phyloP scores from a whole-genome alignment of 2,888 invertebrate species.

The Amiota communis region DNA sequence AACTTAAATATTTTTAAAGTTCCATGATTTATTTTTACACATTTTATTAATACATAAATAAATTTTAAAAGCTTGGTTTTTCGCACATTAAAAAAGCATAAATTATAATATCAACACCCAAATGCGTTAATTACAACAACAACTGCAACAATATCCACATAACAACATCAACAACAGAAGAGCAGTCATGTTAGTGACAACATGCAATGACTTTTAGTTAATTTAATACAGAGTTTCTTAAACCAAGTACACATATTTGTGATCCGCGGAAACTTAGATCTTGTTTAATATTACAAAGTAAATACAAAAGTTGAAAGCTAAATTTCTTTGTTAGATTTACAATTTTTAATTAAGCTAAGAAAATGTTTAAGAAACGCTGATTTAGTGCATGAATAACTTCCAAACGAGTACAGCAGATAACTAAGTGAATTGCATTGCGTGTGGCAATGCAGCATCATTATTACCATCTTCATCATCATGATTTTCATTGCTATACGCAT shows the following conservation, averaged over 20 bases:
- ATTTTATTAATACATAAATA: constrained; percentile 67
- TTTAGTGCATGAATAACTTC: background rate
- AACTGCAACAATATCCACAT: background rate
- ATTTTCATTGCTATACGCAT: background rate
- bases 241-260: no score
- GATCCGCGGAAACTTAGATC: no score
- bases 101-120: constrained; percentile 67
- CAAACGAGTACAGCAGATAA: no score
- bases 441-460: constrained; percentile 1
- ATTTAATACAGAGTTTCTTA: no score
- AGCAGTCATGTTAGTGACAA: constrained; percentile 39
- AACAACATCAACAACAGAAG: constrained; percentile 5
- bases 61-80: constrained; percentile 66
- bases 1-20: no score
- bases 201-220: no score
- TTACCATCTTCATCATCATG: no score
- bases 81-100: constrained; percentile 66
- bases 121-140: constrained; percentile 52
- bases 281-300: no score
- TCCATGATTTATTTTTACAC: constrained; percentile 53
- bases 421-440: background rate
- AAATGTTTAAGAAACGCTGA: background rate
- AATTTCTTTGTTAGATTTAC: no score
- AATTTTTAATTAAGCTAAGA: no score
- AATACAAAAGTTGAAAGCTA: no score